A percentile compares a stretch with the other conserved stretches of the same genome.
phyloP scores from a whole-genome alignment of 2,113 vertebrate species.

The Cettia cetti region DNA sequence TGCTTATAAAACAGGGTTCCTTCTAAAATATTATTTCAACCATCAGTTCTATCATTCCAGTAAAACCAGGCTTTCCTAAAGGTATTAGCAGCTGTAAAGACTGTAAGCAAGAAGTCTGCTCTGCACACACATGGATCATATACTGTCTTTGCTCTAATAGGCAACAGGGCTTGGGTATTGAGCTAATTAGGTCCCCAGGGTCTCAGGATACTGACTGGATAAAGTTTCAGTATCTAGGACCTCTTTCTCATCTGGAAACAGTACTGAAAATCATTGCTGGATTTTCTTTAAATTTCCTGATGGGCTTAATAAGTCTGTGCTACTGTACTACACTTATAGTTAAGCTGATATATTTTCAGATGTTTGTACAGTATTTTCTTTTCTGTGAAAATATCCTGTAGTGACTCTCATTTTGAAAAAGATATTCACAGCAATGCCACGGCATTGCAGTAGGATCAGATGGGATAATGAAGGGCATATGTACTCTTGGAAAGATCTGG shows the following conservation, averaged over 20 bases:
- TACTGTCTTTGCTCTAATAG: neutral
- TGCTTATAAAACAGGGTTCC: neutral
- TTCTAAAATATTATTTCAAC: neutral
- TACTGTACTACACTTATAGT: neutral
- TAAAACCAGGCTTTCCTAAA: neutral
- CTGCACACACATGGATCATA: neutral
- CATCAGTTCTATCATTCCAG: neutral
- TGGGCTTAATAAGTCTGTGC: neutral
- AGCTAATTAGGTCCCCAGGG: constrained; percentile 58
- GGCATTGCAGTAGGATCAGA: neutral
- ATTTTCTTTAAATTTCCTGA: constrained; percentile 26
- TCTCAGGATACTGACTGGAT: neutral
- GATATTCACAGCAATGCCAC: neutral
- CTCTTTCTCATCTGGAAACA: constrained; percentile 21
- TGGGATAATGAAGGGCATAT: neutral
- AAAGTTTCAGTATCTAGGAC: neutral
- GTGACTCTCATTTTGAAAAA: neutral
- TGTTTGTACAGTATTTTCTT: neutral
- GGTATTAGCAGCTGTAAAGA: neutral
- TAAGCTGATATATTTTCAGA: neutral
- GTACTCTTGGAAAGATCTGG: neutral
- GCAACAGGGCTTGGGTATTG: neutral
- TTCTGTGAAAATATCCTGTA: neutral
- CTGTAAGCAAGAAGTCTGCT: neutral
- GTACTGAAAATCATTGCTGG: neutral